phyloP scores from a whole-genome alignment of 2,888 invertebrate species.

The Acleris sparsana region DNA sequence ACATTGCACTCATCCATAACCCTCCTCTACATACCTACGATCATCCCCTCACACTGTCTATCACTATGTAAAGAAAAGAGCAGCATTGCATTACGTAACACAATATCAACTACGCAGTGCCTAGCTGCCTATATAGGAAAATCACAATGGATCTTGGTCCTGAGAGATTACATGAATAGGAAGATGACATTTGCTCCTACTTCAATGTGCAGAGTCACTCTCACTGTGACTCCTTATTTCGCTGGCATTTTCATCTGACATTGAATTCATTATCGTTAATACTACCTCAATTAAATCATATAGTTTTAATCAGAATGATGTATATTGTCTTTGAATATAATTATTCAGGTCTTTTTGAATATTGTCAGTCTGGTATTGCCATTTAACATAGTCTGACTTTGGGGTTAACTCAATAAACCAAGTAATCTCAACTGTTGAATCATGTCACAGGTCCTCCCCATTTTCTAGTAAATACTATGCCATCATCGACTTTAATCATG shows the following conservation, averaged over 20 bases:
- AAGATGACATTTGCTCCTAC: constrained; percentile 77
- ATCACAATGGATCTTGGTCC: constrained; percentile 67
- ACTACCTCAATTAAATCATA: constrained; percentile 20
- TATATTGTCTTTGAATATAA: no score
- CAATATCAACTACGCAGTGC: constrained; percentile 52
- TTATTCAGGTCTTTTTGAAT: not conserved
- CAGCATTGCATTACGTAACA: constrained; percentile 51
- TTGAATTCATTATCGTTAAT: constrained; percentile 33
- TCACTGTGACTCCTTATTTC: constrained; percentile 72
- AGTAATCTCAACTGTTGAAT: not conserved
- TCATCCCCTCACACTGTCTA: constrained; percentile 55
- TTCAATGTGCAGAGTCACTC: constrained; percentile 73
- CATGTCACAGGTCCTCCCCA: not conserved
- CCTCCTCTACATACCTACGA: constrained; percentile 59
- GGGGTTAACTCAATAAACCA: not conserved
- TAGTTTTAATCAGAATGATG: constrained; percentile 3
- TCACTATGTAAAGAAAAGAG: constrained; percentile 61
- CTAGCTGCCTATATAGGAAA: constrained; percentile 53
- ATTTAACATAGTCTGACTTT: not conserved
- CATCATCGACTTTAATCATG: constrained; percentile 46
- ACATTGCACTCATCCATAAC: constrained; percentile 63
- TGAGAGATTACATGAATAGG: constrained; percentile 74
- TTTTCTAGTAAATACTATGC: constrained; percentile 25
- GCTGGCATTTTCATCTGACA: constrained; percentile 68
- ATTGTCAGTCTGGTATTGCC: not conserved